phyloP scores from a whole-genome alignment of 2,888 invertebrate species.

The Arrhopalites spinosus region DNA sequence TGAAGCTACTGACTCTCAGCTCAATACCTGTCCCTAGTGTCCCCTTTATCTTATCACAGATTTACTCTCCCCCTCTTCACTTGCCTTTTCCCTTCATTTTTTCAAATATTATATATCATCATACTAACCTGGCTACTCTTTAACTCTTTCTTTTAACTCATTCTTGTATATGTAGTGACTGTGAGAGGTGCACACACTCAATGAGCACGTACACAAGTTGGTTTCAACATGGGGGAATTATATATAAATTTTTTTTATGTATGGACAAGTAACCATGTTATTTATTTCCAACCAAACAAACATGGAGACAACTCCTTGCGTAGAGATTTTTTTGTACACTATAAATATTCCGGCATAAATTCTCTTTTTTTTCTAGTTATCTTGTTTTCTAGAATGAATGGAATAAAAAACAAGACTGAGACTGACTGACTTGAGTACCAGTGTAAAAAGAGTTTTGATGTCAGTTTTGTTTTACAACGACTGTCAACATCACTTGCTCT shows the following conservation, averaged over 20 bases:
- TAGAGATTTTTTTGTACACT: neutral
- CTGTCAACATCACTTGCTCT: too few species aligned
- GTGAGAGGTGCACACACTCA: neutral
- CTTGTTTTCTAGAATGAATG: too few species aligned
- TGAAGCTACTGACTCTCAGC: neutral
- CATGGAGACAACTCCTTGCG: neutral
- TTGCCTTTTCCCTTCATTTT: neutral
- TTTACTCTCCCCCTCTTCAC: constrained; percentile 15
- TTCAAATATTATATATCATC: neutral
- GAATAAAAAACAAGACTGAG: neutral
- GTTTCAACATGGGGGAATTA: neutral
- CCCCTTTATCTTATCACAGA: constrained; percentile 32
- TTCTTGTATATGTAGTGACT: neutral
- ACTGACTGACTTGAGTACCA: neutral
- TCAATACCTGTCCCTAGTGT: constrained; percentile 27
- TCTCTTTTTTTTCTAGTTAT: neutral
- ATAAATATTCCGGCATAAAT: neutral
- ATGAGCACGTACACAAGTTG: neutral
- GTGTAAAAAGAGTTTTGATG: neutral
- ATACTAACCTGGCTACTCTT: neutral
- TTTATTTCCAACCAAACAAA: too few species aligned
- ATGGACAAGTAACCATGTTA: too few species aligned
- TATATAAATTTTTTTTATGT: too few species aligned
- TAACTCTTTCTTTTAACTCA: neutral
- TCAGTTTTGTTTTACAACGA: too few species aligned